Evolutionary conservation across 2,888 invertebrate species (phyloP), one percentile per base, ranked within the genome.

Genomic region (Seira sanloemensis): DNA sequence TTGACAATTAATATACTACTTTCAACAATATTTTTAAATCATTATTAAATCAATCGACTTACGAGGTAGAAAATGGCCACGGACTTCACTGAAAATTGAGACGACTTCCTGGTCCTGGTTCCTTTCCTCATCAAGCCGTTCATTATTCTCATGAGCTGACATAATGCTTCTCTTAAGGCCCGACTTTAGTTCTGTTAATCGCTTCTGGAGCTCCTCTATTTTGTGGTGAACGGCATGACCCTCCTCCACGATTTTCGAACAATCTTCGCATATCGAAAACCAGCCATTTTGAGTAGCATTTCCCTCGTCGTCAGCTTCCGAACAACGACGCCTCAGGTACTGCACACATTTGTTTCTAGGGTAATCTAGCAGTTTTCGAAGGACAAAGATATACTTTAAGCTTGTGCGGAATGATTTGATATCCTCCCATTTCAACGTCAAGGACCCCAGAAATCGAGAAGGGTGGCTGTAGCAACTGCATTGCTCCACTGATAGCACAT

Each of bases 181-280:
- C 18, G 18, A 58, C n/a, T 74, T 80, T 37, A 80, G 7, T 18
- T 21, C 58, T 16, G 21, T 25, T 4, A 80, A 27, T 18, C 37
- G 50, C 19, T 12, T 12, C 25, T 54, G 18, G 7, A 74, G n/a
- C 25, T 50, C 12, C 12, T 74, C 68, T 37, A 80, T 80, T 18
- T 74, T 27, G 18, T 80, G 79, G 54, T 74, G 74, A n/a, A 67
- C 19, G 1, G 12, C 2, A 67, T 80, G 79, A 0, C 79, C 79
- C 25, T 74, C 74, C 2, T 74, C 58, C 0, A 80, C 79, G 54
- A 67, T 4, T n/a, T 73, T 50, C 2, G 73, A 5, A 16, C 79
- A 80, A 1, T 9, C 9, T n/a, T 67, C 27, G 37, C 79, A 80
- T 9, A 80, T 68, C 1, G 79, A 65, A 68, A 80, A 80, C 79